Evolutionary conservation across 2,797 vertebrate genomes (phyloP).

Genomic region (Pantherophis alleghaniensis): DNA sequence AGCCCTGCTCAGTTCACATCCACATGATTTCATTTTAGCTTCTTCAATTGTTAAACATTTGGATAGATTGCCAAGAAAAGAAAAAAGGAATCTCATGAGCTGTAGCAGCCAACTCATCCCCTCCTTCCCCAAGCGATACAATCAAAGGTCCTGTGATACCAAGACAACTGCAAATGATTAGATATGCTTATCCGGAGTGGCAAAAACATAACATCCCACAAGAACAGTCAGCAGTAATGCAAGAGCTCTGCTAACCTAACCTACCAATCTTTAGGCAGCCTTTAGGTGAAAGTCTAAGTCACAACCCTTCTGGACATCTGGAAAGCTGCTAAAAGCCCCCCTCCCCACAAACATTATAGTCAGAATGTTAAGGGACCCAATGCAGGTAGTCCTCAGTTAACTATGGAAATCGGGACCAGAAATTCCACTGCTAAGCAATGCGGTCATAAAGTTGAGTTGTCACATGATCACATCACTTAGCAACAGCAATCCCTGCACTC

Average conservation of each 20-base stretch:
- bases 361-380: background rate
- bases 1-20: constrained; percentile 19
- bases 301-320: background rate
- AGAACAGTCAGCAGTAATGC: background rate
- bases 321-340: background rate
- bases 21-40: constrained; percentile 24
- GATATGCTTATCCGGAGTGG: background rate
- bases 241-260: background rate
- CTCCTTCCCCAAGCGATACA: background rate
- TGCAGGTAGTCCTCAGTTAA: background rate
- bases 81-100: background rate
- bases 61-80: background rate
- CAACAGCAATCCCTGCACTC: background rate
- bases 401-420: background rate
- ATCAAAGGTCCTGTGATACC: background rate
- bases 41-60: background rate
- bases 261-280: constrained; percentile 1
- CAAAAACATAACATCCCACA: background rate
- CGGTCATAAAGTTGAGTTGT: background rate
- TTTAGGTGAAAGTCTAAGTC: background rate
- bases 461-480: background rate
- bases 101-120: background rate
- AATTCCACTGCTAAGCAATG: background rate
- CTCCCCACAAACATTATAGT: background rate
- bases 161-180: constrained; percentile 1